Evolutionary conservation across 2,888 invertebrate genomes (phyloP).

Genomic region (Lasioglossum calceatum): DNA sequence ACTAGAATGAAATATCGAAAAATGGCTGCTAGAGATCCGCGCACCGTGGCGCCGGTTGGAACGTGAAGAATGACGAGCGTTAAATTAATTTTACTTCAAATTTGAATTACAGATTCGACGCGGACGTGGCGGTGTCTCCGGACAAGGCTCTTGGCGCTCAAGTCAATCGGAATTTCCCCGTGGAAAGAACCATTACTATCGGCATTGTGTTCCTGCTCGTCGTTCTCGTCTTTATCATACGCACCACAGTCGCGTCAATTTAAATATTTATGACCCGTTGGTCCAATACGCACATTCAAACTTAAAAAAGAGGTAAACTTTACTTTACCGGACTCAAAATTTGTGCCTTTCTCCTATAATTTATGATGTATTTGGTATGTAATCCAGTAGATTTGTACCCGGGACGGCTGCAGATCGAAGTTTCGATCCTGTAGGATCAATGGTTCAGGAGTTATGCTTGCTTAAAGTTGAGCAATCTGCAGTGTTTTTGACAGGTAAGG

Average conservation of each 20-base stretch:
- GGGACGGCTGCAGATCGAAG: too few species aligned
- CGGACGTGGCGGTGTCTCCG: conserved; percentile 69
- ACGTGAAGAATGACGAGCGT: conserved; percentile 79
- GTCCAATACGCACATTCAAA: background rate
- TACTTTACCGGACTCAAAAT: too few species aligned
- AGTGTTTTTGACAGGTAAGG: too few species aligned
- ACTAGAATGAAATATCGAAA: conserved; percentile 71
- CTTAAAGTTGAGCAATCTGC: too few species aligned
- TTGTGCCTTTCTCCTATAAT: too few species aligned
- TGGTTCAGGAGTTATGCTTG: too few species aligned
- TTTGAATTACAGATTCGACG: conserved; percentile 77
- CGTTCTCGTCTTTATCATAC: conserved; percentile 32
- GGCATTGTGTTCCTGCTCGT: conserved; percentile 37
- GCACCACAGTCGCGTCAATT: conserved; percentile 44
- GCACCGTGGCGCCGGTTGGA: conserved; percentile 65
- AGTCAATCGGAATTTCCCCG: conserved; percentile 63
- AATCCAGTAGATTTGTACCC: too few species aligned
- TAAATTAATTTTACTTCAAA: conserved; percentile 80
- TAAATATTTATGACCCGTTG: conserved; percentile 67
- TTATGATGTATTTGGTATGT: too few species aligned
- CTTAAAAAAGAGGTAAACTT: background rate
- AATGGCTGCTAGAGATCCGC: conserved; percentile 62
- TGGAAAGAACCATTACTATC: conserved; percentile 39
- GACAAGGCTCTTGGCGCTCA: conserved; percentile 49
- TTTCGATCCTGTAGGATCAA: too few species aligned